Base-by-base conservation (phyloP, 2,888 invertebrate genomes). In the Drosophila gaucha region DNA sequence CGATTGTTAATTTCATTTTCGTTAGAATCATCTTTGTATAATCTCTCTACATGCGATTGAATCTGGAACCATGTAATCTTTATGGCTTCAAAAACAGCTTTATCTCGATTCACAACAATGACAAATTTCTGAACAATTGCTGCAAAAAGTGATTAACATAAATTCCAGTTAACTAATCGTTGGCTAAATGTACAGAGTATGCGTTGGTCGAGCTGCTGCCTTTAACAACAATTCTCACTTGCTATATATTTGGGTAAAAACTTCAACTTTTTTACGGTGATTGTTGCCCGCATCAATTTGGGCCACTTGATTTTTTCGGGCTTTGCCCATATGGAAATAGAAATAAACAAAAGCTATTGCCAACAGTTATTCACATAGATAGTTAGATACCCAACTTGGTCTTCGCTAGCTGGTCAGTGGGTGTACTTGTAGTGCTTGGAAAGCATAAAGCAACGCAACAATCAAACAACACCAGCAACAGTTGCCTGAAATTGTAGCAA, bases 241-340 rank as follows among this genome's bases (percentile, higher is more conserved):
- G 41, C 9, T 46, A 41, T 31, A 20, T 14, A 26, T 41, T 49
- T 47, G 52, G 26, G 74, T 49, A 14, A 67, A n/a, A 57, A 63
- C 36, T 55, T 43, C 6, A 31, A 31, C 30, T 38, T 44, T 39
- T 56, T 28, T n/a, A n/a, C 31, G 58, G 47, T 44, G 57, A 57
- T 74, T 74, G 74, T 26, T 67, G 68, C 71, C 71, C 71, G 71
- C 71, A 73, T 72, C 74, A 39, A 74, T 72, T 67, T 52, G 56
- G 52, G 49, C 56, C 76, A 75, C 75, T 73, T 52, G 46, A 72
- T 58, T 64, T 51, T 52, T 50, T 69, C 62, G 46, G 57, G 39
- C 64, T 39, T 56, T 73, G 59, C 58, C 65, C 72, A 73, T 69
- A 59, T 69, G 70, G 47, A 49, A 52, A 38, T 54, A 55, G 28